These are phyloP conservation scores for Spodoptera exigua DNA, from an alignment of 2,888 invertebrate species.

Conservation along the genomic window DNA sequence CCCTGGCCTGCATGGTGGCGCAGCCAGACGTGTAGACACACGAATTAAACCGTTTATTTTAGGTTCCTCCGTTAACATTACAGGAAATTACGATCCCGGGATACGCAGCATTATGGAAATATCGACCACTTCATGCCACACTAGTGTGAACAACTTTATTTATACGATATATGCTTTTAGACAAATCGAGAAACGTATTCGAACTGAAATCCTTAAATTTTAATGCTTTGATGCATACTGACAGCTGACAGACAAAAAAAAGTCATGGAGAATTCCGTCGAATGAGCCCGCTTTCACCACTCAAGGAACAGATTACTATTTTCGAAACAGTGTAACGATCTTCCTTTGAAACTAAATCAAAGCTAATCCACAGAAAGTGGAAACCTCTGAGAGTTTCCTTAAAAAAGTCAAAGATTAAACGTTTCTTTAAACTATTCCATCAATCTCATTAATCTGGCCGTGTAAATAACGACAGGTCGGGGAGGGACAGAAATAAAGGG, in stretches of 20 bases:
- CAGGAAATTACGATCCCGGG: conserved; percentile 19
- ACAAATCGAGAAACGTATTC: too few relatives aligned
- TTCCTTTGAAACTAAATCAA: conserved; percentile 57
- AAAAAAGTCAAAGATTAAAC: conserved; percentile 71
- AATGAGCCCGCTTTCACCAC: conserved; percentile 15
- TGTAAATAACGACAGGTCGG: conserved; percentile 63
- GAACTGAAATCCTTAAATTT: too few relatives aligned
- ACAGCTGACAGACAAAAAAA: too few relatives aligned
- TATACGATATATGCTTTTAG: too few relatives aligned
- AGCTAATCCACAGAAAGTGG: conserved; percentile 38
- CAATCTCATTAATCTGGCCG: conserved; percentile 69
- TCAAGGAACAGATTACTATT: conserved; percentile 38
- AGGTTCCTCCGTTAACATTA: conserved; percentile 30
- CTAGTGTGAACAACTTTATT: too few relatives aligned
- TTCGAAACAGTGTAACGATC: conserved; percentile 27
- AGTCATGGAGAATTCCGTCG: neutral
- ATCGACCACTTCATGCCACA: too few relatives aligned
- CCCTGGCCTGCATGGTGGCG: neutral
- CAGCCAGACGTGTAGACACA: conserved; percentile 1
- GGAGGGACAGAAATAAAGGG: conserved; percentile 60
- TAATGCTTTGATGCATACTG: too few relatives aligned
- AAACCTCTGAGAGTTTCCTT: conserved; percentile 47
- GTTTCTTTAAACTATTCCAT: conserved; percentile 68
- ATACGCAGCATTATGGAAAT: conserved; percentile 14
- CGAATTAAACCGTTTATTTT: conserved; percentile 46